These are phyloP conservation scores for Hemicentrotus pulcherrimus DNA, from an alignment of 35 echinoderm and acorn worm species.

Conservation along the genomic window DNA sequence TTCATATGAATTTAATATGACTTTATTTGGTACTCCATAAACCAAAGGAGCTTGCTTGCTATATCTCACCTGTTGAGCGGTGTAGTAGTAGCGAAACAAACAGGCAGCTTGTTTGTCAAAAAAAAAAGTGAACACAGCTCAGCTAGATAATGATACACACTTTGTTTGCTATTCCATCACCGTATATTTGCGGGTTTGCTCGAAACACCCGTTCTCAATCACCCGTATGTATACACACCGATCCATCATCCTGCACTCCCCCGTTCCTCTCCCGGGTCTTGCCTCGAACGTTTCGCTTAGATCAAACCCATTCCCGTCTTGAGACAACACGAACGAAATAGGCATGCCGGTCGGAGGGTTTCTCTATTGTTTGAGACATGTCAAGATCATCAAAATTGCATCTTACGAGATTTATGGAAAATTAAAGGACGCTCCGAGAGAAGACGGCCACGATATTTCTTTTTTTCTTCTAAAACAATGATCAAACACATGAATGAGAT, in stretches of 20 bases:
- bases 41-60: too few species aligned
- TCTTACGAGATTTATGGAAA: slow-evolving; percentile 5
- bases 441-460: not conserved
- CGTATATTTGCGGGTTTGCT: slow-evolving; percentile 23
- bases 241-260: slow-evolving; percentile 27
- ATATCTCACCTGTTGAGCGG: not conserved
- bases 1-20: too few species aligned
- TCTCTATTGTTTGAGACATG: slow-evolving; percentile 1
- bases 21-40: not conserved
- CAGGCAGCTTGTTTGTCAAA: not conserved
- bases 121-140: not conserved
- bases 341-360: not conserved
- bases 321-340: not conserved
- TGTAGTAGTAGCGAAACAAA: not conserved
- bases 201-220: slow-evolving; percentile 14
- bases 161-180: slow-evolving; percentile 1
- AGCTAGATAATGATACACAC: slow-evolving; percentile 12
- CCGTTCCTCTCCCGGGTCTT: not conserved
- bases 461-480: not conserved
- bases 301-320: not conserved
- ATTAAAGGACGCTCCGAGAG: not conserved
- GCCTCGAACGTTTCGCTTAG: not conserved
- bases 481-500: not conserved
- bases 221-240: slow-evolving; percentile 22
- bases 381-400: slow-evolving; percentile 5